phyloP scores from a whole-genome alignment of 2,797 vertebrate species.

The Spea hammondii region DNA sequence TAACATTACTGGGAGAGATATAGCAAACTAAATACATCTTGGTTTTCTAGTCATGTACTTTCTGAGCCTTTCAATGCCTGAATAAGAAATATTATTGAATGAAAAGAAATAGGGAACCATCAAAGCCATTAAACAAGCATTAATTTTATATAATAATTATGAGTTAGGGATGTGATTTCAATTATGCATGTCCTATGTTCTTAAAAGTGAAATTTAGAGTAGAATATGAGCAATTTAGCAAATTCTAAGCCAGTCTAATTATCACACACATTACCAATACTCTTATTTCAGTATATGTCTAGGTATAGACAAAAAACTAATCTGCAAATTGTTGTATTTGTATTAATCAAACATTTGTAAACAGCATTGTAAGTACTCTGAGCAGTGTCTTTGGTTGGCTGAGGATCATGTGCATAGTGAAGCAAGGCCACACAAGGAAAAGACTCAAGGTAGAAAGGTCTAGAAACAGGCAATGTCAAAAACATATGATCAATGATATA shows the following conservation, averaged over 20 bases:
- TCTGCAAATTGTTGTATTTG: too few relatives aligned
- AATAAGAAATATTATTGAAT: slow-evolving; percentile 2
- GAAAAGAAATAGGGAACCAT: slow-evolving; percentile 12
- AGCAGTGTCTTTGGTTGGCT: too few relatives aligned
- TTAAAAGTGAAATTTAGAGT: slow-evolving; percentile 26
- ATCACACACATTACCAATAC: neutral
- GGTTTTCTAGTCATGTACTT: neutral
- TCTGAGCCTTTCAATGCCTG: slow-evolving; percentile 7
- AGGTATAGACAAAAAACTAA: too few relatives aligned
- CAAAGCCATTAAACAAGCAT: slow-evolving; percentile 40
- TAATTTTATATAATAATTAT: slow-evolving; percentile 43
- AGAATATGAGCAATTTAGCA: neutral
- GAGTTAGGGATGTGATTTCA: slow-evolving; percentile 35
- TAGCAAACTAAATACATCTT: neutral
- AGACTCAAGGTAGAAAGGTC: too few relatives aligned
- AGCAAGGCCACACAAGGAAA: too few relatives aligned
- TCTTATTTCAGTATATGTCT: neutral
- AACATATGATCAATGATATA: too few relatives aligned
- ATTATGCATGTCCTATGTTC: slow-evolving; percentile 44
- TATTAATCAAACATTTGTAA: too few relatives aligned
- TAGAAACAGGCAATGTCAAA: too few relatives aligned
- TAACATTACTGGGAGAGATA: neutral
- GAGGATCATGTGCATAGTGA: too few relatives aligned
- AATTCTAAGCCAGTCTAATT: slow-evolving; percentile 5
- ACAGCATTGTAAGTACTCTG: too few relatives aligned